These are phyloP conservation scores for Dipus sagitta DNA, from an alignment of 2,797 vertebrate genomes.

Conservation along the genomic window DNA sequence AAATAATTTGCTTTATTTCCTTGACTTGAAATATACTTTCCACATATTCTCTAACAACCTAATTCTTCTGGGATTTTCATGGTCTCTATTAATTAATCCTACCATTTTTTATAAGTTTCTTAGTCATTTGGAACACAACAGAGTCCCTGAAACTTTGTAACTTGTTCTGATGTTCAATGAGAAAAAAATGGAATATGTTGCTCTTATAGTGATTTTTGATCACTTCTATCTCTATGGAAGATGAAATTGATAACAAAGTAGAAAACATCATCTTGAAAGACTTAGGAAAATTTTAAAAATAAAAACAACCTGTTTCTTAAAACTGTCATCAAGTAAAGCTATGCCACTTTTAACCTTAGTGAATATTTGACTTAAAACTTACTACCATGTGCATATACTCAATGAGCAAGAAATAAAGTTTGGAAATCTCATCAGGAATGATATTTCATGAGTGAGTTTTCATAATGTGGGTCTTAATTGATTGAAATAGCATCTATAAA, in stretches of 20 bases:
- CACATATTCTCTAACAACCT: neutral
- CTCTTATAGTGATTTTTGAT: neutral
- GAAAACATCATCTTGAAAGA: conserved; percentile 22
- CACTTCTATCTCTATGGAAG: conserved; percentile 1
- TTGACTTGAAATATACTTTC: conserved; percentile 34
- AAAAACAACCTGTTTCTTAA: neutral
- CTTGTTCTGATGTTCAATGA: neutral
- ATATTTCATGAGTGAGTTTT: neutral
- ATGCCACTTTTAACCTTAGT: conserved; percentile 45
- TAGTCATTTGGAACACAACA: neutral
- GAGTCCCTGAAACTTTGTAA: neutral
- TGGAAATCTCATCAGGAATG: conserved; percentile 29
- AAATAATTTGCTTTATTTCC: conserved; percentile 20
- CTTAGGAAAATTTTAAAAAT: conserved; percentile 28
- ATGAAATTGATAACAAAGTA: conserved; percentile 26
- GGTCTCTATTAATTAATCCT: conserved; percentile 23
- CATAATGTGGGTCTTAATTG: conserved; percentile 24
- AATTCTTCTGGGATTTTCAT: conserved; percentile 30
- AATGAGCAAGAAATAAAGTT: neutral
- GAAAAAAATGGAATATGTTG: neutral
- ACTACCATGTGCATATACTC: conserved; percentile 14
- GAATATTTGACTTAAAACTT: conserved; percentile 19
- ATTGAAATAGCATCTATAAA: neutral
- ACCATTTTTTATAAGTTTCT: neutral
- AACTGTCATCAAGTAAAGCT: conserved; percentile 30